Percentiles rank a stretch among this genome's conserved stretches.
These are phyloP conservation scores for Oreochromis tanganicae DNA, from an alignment of 2,113 vertebrate species.

Conservation along the genomic window DNA sequence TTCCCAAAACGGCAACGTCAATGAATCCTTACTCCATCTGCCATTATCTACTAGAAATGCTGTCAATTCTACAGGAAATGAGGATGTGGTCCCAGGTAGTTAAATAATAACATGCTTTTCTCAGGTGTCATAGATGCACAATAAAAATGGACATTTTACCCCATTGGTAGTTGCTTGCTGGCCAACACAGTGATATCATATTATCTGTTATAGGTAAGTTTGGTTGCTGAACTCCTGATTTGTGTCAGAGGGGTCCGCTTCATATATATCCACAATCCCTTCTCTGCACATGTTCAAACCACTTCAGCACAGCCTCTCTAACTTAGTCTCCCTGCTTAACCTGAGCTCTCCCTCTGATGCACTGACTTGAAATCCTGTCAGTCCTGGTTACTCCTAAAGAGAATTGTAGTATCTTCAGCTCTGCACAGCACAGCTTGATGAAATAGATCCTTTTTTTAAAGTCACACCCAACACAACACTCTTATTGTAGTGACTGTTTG, in stretches of 20 bases:
- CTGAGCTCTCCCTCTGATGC: neutral
- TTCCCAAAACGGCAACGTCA: neutral
- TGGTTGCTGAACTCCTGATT: neutral
- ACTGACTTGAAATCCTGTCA: neutral
- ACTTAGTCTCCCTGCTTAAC: neutral
- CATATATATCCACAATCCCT: neutral
- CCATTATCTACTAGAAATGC: neutral
- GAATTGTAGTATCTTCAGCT: neutral
- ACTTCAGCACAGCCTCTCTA: neutral
- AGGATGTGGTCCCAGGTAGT: neutral
- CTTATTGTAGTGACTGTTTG: neutral
- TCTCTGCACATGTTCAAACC: neutral
- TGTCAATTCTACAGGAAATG: neutral
- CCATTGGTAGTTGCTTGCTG: neutral
- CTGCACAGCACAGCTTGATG: neutral
- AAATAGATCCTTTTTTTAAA: neutral
- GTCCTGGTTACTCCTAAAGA: neutral
- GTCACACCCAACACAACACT: neutral
- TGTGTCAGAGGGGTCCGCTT: neutral
- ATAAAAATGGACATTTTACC: neutral
- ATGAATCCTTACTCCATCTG: neutral
- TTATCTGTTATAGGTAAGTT: neutral
- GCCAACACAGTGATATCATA: neutral
- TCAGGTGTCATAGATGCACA: neutral
- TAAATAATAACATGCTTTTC: neutral